A percentile compares a stretch with the other conserved stretches of the same genome.
phyloP scores from a whole-genome alignment of 2,113 vertebrate genomes.

The Chlamydotis undulata region DNA sequence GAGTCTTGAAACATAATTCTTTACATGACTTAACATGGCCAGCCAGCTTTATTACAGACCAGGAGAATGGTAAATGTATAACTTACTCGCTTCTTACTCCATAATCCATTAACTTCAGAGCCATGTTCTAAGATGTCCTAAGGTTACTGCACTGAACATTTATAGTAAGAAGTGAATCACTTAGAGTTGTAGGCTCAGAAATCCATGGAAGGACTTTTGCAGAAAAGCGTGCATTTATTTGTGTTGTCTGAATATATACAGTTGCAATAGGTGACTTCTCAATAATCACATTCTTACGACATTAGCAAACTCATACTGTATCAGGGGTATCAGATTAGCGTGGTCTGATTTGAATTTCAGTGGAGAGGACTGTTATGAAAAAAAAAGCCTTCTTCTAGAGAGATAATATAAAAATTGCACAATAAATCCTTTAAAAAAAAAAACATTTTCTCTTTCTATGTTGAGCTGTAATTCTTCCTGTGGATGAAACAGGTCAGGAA shows the following conservation, averaged over 20 bases:
- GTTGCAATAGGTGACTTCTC: background rate
- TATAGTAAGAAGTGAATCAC: constrained; percentile 1
- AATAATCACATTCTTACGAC: background rate
- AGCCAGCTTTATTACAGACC: constrained; percentile 32
- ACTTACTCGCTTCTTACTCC: constrained; percentile 32
- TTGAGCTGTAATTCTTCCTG: background rate
- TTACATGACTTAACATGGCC: constrained; percentile 26
- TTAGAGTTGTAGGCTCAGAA: background rate
- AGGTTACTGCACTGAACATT: background rate
- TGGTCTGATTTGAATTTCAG: background rate
- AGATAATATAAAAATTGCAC: background rate
- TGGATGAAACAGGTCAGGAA: background rate
- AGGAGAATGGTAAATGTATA: constrained; percentile 8
- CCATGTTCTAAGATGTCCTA: background rate
- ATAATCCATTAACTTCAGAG: constrained; percentile 30
- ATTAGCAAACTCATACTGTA: background rate
- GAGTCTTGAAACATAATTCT: constrained; percentile 1
- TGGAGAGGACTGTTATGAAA: background rate
- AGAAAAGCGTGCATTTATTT: background rate
- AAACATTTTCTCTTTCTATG: background rate
- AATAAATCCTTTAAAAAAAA: background rate
- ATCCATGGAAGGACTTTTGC: background rate
- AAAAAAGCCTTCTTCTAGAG: background rate
- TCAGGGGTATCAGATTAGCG: background rate
- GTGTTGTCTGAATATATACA: background rate